Evolutionary conservation across 2,888 invertebrate genomes (phyloP), one percentile per base, ranked within the genome.

Genomic region (Drosophila parthenogenetica): DNA sequence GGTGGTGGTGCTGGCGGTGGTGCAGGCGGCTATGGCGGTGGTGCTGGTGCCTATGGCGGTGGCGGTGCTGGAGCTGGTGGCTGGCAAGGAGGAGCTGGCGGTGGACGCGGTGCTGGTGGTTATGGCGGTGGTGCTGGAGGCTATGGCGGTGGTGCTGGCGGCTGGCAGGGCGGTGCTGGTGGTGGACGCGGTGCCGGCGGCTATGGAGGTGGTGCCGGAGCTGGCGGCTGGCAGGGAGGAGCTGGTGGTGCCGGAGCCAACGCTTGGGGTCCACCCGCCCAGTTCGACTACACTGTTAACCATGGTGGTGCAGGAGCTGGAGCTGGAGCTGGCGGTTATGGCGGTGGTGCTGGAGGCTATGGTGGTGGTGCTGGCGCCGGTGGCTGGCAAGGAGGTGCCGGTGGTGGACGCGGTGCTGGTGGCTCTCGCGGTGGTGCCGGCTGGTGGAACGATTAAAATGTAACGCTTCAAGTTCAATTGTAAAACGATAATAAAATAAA

Each of bases 391-490:
- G 73, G 69, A 17, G 61, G 57, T 10, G 60, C 67, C 14, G 69
- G 69, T 7, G 54, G 63, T n/a, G 68, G 73, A 22, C 54, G 60
- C 17, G 55, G 63, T 1, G 69, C 54, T 29, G 86, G 70, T 11
- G 86, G 74, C 13, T 71, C 77, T 49, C 74, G 74, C 7, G 81
- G 85, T 19, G 82, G 83, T 71, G 82, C 82, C 53, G 83, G 83
- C 50, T 83, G 83, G 83, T 85, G 88, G 80, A 82, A 85, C 67
- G 88, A 85, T 29, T 87, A 77, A 59, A 16, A 3, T 14, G n/a
- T 3, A 8, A n/a, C 10, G 10, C 3, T 17, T 1, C 3, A 29
- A 5, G 13, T 16, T 2, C 39, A 57, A 57, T 16, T 53, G 45
- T 39, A 37, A 19, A n/a, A 8, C 25, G 45, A 43, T 11, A 51